Evolutionary conservation across 1,140 invertebrate species (phyloP).

Genomic region (Neuroterus valhalla): DNA sequence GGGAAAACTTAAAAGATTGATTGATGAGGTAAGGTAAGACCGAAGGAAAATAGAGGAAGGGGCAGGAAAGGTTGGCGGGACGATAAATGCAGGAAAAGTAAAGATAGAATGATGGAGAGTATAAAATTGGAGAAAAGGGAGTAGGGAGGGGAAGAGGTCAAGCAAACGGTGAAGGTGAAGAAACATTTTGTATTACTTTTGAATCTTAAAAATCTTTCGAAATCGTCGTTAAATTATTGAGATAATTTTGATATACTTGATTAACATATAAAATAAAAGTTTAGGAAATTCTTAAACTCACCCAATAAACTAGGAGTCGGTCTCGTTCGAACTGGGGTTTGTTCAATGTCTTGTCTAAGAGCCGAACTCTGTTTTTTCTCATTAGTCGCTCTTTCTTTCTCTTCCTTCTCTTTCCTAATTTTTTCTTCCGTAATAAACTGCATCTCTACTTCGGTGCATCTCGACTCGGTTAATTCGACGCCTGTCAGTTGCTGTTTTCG

Average conservation of each 20-base stretch:
- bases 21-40: too few relatives aligned
- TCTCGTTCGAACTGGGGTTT: slow-evolving; percentile 58
- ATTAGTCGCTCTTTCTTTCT: slow-evolving; percentile 63
- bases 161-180: too few relatives aligned
- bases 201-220: too few relatives aligned
- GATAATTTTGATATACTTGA: not conserved
- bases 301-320: slow-evolving; percentile 68
- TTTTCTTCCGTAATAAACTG: slow-evolving; percentile 80
- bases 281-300: slow-evolving; percentile 41
- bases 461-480: slow-evolving; percentile 69
- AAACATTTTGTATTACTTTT: too few relatives aligned
- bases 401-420: slow-evolving; percentile 71
- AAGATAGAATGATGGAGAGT: too few relatives aligned
- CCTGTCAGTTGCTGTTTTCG: slow-evolving; percentile 72
- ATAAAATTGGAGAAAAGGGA: too few relatives aligned
- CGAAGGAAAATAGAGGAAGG: too few relatives aligned
- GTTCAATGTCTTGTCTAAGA: slow-evolving; percentile 39
- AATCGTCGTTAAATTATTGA: too few relatives aligned
- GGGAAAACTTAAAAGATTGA: too few relatives aligned
- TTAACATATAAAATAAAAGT: slow-evolving; percentile 30
- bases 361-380: slow-evolving; percentile 54
- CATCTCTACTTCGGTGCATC: slow-evolving; percentile 82
- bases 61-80: too few relatives aligned
- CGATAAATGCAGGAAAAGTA: too few relatives aligned
- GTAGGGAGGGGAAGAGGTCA: too few relatives aligned